Conservation (phyloP, 2,797 vertebrate species). For the Urosaurus nigricauda region DNA sequence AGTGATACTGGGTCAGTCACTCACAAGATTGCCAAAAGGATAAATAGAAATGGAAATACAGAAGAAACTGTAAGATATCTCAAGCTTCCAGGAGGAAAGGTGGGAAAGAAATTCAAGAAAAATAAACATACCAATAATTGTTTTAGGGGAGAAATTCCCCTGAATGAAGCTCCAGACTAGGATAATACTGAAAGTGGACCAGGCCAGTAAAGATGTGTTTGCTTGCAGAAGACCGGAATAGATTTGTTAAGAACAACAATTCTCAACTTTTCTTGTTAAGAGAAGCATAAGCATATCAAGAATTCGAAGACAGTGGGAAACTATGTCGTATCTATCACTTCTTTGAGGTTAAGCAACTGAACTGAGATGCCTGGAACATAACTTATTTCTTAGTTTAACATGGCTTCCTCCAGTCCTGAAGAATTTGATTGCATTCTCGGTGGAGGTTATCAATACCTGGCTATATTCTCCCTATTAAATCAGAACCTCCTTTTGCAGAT, state of each 20-base stretch:
- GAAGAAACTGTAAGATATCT: neutral
- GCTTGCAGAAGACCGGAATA: neutral
- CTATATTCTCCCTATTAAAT: no score
- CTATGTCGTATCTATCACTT: neutral
- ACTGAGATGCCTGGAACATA: neutral
- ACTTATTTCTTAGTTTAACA: neutral
- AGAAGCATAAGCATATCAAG: neutral
- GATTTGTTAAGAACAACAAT: neutral
- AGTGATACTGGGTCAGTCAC: no score
- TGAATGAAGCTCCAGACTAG: neutral
- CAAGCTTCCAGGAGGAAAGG: neutral
- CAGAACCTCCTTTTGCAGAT: no score
- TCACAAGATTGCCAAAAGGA: neutral
- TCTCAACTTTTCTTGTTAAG: neutral
- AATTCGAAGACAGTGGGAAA: neutral
- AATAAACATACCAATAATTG: neutral
- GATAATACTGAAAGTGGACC: neutral
- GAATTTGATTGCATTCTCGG: no score
- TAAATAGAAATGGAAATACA: neutral
- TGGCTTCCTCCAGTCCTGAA: no score
- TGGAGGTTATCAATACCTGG: no score
- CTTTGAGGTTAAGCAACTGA: neutral
- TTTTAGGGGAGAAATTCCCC: neutral
- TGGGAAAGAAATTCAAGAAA: neutral
- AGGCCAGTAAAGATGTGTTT: neutral